Conservation (phyloP, 1,140 invertebrate genomes). For the Aphis gossypii region DNA sequence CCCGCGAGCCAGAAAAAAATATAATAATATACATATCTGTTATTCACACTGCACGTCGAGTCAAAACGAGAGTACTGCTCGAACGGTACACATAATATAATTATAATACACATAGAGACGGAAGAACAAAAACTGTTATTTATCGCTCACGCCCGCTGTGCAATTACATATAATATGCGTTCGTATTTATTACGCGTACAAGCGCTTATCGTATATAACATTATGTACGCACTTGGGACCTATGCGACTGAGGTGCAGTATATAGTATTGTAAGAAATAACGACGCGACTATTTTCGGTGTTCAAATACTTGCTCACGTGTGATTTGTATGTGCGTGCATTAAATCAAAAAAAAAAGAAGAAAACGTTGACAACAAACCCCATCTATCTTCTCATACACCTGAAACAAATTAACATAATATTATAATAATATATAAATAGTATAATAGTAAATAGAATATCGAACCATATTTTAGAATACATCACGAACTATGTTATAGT, state of each 20-base stretch:
- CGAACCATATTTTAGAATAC: no score
- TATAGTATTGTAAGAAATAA: not conserved
- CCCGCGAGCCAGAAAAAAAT: not conserved
- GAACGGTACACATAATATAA: not conserved
- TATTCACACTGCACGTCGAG: not conserved
- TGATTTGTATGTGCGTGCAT: not conserved
- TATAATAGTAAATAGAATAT: not conserved
- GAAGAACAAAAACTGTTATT: not conserved
- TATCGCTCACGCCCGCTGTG: conserved; percentile 7
- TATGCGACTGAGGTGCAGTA: not conserved
- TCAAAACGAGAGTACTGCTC: not conserved
- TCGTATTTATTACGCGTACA: not conserved
- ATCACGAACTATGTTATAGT: not conserved
- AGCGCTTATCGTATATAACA: not conserved
- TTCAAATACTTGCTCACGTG: not conserved
- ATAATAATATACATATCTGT: not conserved
- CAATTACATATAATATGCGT: not conserved
- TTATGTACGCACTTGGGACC: not conserved
- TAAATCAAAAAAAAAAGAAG: not conserved
- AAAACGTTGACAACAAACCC: not conserved
- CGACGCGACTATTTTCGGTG: not conserved
- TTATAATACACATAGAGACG: not conserved
- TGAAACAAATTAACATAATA: not conserved
- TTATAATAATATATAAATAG: not conserved
- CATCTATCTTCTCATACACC: not conserved